Conservation (phyloP, 2,888 invertebrate species). For the Autographa pulchrina region DNA sequence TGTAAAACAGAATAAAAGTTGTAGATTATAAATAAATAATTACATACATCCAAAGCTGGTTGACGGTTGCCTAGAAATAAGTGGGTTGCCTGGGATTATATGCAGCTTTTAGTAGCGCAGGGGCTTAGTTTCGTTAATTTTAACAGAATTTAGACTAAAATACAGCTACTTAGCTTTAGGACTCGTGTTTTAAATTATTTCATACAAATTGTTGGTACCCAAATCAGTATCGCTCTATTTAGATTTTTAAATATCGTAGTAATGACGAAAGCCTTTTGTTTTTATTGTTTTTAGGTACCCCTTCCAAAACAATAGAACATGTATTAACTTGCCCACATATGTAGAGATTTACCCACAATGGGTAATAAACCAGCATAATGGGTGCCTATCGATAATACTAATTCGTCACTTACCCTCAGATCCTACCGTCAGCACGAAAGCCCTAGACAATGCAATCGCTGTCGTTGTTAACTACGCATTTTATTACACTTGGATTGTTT, state of each 20-base stretch:
- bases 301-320: neutral
- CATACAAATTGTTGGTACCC: too few species aligned
- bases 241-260: too few species aligned
- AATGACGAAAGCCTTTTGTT: too few species aligned
- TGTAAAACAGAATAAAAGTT: too few species aligned
- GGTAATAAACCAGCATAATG: constrained; percentile 8
- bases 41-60: neutral
- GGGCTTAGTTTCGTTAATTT: neutral
- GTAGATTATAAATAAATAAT: neutral
- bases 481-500: constrained; percentile 54
- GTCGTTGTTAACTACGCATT: constrained; percentile 47
- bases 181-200: too few species aligned
- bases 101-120: neutral
- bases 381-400: constrained; percentile 14
- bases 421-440: constrained; percentile 24
- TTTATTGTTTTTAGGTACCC: neutral
- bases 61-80: neutral
- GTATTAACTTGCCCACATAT: neutral
- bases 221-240: too few species aligned
- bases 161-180: too few species aligned
- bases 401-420: constrained; percentile 19
- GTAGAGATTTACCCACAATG: constrained; percentile 3
- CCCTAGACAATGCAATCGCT: constrained; percentile 39
- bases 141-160: neutral
- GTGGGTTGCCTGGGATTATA: neutral